phyloP scores from a whole-genome alignment of 2,113 vertebrate genomes.

The Tyto alba region DNA sequence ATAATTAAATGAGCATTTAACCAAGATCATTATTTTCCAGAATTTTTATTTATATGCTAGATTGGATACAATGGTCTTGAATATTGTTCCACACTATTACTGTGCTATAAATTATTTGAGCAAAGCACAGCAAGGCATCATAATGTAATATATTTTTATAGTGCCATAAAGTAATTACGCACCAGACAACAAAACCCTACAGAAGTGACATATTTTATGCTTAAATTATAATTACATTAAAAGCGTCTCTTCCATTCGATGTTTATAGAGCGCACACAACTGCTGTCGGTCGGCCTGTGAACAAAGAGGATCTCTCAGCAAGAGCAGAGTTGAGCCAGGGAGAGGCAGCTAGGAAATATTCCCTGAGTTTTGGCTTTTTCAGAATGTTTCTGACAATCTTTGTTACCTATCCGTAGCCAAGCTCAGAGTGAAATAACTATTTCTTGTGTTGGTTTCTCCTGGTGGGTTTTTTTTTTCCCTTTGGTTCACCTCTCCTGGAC shows the following conservation, averaged over 20 bases:
- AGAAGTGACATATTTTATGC: conserved; percentile 58
- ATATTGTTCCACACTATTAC: conserved; percentile 48
- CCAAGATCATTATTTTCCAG: conserved; percentile 23
- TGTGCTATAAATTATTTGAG: conserved; percentile 58
- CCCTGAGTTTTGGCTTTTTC: neutral
- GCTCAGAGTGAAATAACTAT: fast-evolving
- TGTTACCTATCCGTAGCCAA: neutral
- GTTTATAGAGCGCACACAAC: neutral
- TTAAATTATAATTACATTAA: conserved; percentile 65
- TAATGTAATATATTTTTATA: conserved; percentile 47
- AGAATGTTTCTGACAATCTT: neutral
- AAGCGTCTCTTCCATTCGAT: conserved; percentile 12
- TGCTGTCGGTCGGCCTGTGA: neutral
- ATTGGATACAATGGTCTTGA: conserved; percentile 23
- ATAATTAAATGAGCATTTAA: conserved; percentile 23
- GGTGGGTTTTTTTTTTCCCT: neutral
- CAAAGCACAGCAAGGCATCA: conserved; percentile 13
- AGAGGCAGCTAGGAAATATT: neutral
- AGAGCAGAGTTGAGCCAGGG: neutral
- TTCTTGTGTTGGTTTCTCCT: neutral
- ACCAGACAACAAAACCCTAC: conserved; percentile 28
- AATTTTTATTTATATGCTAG: conserved; percentile 28
- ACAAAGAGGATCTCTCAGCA: neutral
- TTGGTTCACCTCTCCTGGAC: neutral
- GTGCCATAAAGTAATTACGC: conserved; percentile 40